phyloP scores from a whole-genome alignment of 2,113 vertebrate genomes.

The Baryphthengus martii region DNA sequence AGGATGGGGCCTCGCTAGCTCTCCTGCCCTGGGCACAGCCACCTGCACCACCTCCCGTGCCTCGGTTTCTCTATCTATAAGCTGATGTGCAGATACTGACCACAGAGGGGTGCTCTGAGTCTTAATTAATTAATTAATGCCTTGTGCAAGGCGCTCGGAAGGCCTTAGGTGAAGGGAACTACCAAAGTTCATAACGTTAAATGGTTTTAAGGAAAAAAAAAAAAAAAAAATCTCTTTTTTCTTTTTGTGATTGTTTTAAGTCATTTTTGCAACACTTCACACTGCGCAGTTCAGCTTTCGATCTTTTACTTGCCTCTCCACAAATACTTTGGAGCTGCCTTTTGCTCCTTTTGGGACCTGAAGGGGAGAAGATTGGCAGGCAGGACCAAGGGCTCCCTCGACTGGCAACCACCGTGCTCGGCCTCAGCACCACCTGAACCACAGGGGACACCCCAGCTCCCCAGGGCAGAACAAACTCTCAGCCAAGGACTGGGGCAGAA shows the following conservation, averaged over 20 bases:
- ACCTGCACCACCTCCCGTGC: rapidly evolving
- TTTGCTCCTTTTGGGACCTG: not conserved
- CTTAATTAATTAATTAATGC: conserved; percentile 63
- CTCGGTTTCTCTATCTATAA: not conserved
- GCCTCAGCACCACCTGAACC: rapidly evolving
- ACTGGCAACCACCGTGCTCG: rapidly evolving
- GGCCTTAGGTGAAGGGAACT: not conserved
- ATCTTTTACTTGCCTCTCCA: not conserved
- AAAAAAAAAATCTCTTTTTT: not conserved
- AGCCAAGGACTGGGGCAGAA: not conserved
- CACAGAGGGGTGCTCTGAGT: conserved; percentile 52
- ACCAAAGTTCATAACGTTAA: not conserved
- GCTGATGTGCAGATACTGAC: conserved; percentile 11
- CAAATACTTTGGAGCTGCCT: not conserved
- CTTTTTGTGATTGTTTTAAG: not conserved
- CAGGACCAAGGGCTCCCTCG: not conserved
- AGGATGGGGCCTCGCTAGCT: not conserved
- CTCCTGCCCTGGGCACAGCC: not conserved
- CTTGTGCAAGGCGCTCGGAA: not conserved
- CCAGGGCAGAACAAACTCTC: not conserved
- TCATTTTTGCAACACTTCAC: not conserved
- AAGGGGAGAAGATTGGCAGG: not conserved
- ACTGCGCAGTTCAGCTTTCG: not conserved
- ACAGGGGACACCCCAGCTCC: not conserved
- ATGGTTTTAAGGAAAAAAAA: not conserved